phyloP scores from a whole-genome alignment of 2,888 invertebrate species.

The Cataglyphis livida region DNA sequence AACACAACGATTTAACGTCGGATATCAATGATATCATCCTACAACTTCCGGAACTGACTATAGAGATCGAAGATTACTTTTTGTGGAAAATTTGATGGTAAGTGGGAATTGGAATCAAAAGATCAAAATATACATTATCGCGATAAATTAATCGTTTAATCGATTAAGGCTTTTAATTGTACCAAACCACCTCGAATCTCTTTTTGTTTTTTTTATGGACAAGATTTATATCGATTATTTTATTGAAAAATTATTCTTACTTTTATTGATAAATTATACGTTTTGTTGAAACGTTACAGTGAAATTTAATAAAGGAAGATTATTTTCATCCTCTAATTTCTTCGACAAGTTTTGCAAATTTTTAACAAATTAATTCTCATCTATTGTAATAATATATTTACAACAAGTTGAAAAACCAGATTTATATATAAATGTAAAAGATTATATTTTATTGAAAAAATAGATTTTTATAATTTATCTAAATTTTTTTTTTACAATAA shows the following conservation, averaged over 20 bases:
- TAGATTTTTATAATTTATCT: background rate
- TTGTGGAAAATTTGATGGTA: slow-evolving; percentile 80
- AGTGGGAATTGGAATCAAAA: slow-evolving; percentile 68
- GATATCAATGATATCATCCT: slow-evolving; percentile 79
- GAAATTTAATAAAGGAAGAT: background rate
- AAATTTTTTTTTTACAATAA: background rate
- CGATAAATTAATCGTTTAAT: slow-evolving; percentile 51
- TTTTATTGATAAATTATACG: too few relatives aligned
- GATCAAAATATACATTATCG: slow-evolving; percentile 55
- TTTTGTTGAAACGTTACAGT: background rate
- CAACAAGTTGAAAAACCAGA: background rate
- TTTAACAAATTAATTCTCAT: background rate
- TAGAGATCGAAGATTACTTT: slow-evolving; percentile 79
- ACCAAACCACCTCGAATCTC: background rate
- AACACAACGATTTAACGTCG: slow-evolving; percentile 44
- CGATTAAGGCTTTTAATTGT: slow-evolving; percentile 2
- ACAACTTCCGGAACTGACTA: slow-evolving; percentile 81
- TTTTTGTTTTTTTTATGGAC: background rate
- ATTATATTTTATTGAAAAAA: background rate
- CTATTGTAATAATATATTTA: background rate
- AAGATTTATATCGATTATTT: background rate
- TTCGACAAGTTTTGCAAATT: background rate
- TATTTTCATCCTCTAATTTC: background rate
- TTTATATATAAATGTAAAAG: background rate
- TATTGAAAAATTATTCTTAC: background rate